Percentiles rank a stretch among this genome's conserved stretches.
Conservation (phyloP, 1,140 invertebrate species). For the Luehdorfia chinensis region DNA sequence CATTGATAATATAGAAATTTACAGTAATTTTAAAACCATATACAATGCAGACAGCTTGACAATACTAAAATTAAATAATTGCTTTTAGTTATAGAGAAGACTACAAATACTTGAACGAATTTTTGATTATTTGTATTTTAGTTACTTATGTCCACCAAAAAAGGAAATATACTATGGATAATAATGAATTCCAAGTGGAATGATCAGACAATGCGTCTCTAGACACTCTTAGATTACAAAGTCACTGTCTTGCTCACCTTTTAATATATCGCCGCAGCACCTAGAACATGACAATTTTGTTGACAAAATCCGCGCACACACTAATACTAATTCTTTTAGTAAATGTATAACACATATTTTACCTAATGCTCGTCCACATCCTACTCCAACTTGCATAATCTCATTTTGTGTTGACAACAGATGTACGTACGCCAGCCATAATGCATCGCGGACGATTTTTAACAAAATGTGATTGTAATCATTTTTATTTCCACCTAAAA, state of each 20-base stretch:
- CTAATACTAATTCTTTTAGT: background rate
- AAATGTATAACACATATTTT: conserved; percentile 34
- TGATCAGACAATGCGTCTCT: conserved; percentile 8
- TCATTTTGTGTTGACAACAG: conserved; percentile 70
- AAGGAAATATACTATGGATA: too few species aligned
- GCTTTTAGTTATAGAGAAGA: too few species aligned
- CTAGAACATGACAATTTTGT: conserved; percentile 2
- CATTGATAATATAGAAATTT: too few species aligned
- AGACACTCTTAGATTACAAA: conserved; percentile 6
- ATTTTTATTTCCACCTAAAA: conserved; percentile 29
- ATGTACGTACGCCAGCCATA: conserved; percentile 56
- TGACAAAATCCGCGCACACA: conserved; percentile 5
- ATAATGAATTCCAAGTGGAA: conserved; percentile 6
- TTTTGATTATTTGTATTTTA: too few species aligned
- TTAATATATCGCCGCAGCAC: background rate
- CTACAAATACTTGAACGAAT: too few species aligned
- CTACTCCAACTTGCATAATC: conserved; percentile 73
- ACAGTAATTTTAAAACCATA: too few species aligned
- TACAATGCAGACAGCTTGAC: too few species aligned
- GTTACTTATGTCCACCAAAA: too few species aligned
- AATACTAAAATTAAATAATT: too few species aligned
- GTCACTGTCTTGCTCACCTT: conserved; percentile 9
- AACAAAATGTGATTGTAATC: conserved; percentile 30
- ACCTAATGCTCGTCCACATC: conserved; percentile 67
- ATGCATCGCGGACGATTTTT: conserved; percentile 31